Conservation (phyloP, 2,888 invertebrate species). For the Ceriagrion tenellum region DNA sequence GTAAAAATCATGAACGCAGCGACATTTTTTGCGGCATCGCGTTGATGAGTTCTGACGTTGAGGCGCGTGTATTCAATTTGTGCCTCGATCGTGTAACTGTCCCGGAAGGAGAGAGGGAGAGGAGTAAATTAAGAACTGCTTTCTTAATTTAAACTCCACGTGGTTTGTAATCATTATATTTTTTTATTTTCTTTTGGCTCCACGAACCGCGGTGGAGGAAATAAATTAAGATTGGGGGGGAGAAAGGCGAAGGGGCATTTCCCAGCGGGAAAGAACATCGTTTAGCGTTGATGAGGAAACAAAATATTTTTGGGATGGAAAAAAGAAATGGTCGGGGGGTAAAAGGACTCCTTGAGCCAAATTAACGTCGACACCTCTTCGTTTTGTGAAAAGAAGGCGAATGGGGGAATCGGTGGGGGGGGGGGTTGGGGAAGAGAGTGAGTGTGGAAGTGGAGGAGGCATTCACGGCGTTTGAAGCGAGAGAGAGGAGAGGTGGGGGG, state of each 20-base stretch:
- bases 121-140: background rate
- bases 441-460: background rate
- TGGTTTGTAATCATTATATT: background rate
- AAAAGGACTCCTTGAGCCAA: constrained; percentile 1
- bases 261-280: constrained; percentile 1
- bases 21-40: background rate
- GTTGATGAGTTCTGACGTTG: background rate
- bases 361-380: constrained; percentile 36
- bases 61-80: background rate
- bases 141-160: background rate
- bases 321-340: background rate
- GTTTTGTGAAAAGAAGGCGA: background rate
- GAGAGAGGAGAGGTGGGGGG: background rate
- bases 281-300: constrained; percentile 6
- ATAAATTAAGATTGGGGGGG: background rate
- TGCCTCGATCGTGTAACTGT: background rate
- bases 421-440: background rate
- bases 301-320: background rate
- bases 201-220: background rate
- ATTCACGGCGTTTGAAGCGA: background rate
- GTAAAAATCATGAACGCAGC: background rate
- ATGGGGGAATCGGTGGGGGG: too few relatives aligned
- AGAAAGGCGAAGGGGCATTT: background rate
- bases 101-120: background rate
- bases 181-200: background rate